Conservation (phyloP, 1,140 invertebrate genomes). For the Atta texana region DNA sequence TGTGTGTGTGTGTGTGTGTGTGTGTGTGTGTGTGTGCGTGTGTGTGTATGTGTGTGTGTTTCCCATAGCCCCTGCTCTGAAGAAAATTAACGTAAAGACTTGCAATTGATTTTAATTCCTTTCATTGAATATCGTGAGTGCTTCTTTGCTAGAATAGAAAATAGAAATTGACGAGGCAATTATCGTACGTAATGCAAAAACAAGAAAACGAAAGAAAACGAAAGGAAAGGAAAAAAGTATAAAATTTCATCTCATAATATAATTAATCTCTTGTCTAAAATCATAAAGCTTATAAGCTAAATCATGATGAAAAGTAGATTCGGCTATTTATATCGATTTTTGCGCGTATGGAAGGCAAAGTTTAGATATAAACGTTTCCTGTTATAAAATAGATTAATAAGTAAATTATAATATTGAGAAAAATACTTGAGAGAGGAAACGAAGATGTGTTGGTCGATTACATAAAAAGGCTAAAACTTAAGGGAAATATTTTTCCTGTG, state of each 20-base stretch:
- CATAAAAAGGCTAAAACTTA: background rate
- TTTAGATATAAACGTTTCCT: constrained; percentile 6
- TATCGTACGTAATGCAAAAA: background rate
- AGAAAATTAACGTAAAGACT: constrained; percentile 34
- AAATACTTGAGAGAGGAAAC: background rate
- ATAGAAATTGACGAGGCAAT: background rate
- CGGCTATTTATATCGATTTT: background rate
- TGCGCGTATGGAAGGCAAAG: background rate
- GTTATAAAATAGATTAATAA: constrained; percentile 9
- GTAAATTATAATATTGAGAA: background rate
- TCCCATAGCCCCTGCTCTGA: background rate
- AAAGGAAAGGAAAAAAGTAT: background rate
- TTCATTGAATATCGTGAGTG: constrained; percentile 39
- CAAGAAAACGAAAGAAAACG: background rate
- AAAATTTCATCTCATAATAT: background rate
- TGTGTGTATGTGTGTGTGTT: background rate
- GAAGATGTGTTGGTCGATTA: background rate
- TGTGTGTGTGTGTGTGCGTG: background rate
- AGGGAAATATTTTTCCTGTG: constrained; percentile 25
- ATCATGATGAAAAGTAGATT: constrained; percentile 11
- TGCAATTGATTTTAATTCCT: constrained; percentile 59
- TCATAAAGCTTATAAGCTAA: constrained; percentile 1
- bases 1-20: too few species aligned
- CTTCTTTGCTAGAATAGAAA: background rate
- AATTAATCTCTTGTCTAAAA: constrained; percentile 31